Evolutionary conservation across 1,140 invertebrate species (phyloP), one percentile per base, ranked within the genome.

Genomic region (Drosophila lacteicornis): DNA sequence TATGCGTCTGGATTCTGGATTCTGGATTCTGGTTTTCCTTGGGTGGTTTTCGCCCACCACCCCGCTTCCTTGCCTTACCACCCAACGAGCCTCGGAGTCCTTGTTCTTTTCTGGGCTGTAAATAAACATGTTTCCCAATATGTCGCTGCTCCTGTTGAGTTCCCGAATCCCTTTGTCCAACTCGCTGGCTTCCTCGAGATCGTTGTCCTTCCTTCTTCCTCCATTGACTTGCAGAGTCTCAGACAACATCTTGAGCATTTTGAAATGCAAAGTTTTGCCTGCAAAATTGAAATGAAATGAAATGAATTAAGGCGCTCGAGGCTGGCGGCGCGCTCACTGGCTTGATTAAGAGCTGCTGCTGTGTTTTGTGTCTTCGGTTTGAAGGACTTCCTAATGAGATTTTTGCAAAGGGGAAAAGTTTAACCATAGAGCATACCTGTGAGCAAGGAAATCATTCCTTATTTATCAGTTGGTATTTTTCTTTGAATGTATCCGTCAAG

Each of bases 51-150:
- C 60, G 59, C 57, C 61, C 78, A 47, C 73, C 56, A 40, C 22
- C 17, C 43, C 51, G 13, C 33, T 56, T 11, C 2, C 19, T 15
- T 15, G 6, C 51, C 33, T 55, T 11, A 3, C 3, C 33, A 55
- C 19, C 40, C 47, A 46, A 22, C 17, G 22, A 46, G 66, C n/a
- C 56, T 63, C 76, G 68, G 68, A 33, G 30, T 68, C 73, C 82
- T 85, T 85, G 82, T 73, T 77, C 78, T 66, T 82, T 78, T 71
- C 25, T 79, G 67, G 53, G 71, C 71, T 87, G 79, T 77, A 87
- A 88, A 80, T 87, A 87, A 88, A 83, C 83, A 87, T 88, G 84
- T 87, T 87, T 67, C 50, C 68, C 83, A 87, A 87, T 87, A 87
- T 87, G 79, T 82, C 53, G 80, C 50, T 78, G 56, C 76, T 60